Conservation (phyloP, 2,888 invertebrate genomes). For the Nomada hirtipes region DNA sequence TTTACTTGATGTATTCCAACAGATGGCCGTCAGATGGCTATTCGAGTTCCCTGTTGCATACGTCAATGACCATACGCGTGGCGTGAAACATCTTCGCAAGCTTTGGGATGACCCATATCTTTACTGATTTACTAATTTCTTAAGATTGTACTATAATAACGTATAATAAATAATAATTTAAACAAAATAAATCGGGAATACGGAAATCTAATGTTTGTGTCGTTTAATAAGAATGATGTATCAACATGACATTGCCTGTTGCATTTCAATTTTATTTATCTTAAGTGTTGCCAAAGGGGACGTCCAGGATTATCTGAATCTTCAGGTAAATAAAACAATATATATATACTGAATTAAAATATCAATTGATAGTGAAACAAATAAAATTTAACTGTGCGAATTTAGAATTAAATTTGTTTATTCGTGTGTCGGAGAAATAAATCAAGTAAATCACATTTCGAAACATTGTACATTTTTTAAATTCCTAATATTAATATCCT, state of each 20-base stretch:
- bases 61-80: slow-evolving; percentile 51
- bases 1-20: slow-evolving; percentile 8
- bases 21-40: slow-evolving; percentile 50
- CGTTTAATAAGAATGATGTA: slow-evolving; percentile 69
- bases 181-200: slow-evolving; percentile 22
- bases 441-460: neutral
- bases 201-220: slow-evolving; percentile 61
- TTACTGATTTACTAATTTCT: neutral
- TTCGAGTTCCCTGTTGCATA: slow-evolving; percentile 48
- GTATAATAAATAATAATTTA: neutral
- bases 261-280: slow-evolving; percentile 65
- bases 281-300: slow-evolving; percentile 41
- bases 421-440: neutral
- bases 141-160: slow-evolving; percentile 1
- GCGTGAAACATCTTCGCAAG: slow-evolving; percentile 14
- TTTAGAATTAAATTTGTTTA: neutral
- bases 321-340: slow-evolving; percentile 61
- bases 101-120: slow-evolving; percentile 16
- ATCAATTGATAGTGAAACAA: neutral
- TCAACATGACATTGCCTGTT: slow-evolving; percentile 61
- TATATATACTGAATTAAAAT: neutral
- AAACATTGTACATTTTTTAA: neutral
- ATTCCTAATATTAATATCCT: neutral
- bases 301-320: slow-evolving; percentile 54
- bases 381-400: neutral